Percentiles rank a stretch among this genome's conserved stretches.
phyloP scores from a whole-genome alignment of 2,888 invertebrate genomes.

The Coelopa pilipes region DNA sequence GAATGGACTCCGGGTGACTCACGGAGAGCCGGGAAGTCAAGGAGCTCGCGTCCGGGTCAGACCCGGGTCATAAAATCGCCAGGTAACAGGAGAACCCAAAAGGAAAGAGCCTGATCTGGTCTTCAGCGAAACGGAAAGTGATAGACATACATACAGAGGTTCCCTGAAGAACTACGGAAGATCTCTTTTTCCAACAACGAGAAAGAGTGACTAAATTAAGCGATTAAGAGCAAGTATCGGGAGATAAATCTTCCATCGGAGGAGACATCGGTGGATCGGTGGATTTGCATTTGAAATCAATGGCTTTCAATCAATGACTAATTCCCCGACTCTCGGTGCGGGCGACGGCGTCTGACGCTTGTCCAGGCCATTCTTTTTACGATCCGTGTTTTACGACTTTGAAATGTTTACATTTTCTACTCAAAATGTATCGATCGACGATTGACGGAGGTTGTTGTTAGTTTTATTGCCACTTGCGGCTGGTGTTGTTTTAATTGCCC shows the following conservation, averaged over 20 bases:
- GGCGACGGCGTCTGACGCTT: no score
- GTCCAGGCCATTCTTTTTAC: constrained; percentile 7
- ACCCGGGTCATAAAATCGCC: no score
- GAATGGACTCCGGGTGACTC: constrained; percentile 30
- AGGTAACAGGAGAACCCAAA: no score
- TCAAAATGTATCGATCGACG: not conserved
- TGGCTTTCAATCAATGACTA: not conserved
- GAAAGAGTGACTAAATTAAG: constrained; percentile 14
- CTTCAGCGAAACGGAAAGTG: constrained; percentile 1
- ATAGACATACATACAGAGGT: not conserved
- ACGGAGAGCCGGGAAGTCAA: not conserved
- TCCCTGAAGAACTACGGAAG: no score
- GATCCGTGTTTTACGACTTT: constrained; percentile 8
- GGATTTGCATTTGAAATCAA: constrained; percentile 1
- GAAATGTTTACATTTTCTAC: constrained; percentile 8
- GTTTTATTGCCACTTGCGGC: not conserved
- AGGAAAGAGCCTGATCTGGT: no score
- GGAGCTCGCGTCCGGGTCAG: no score
- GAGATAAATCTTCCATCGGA: not conserved
- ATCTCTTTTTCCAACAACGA: no score
- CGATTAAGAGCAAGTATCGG: constrained; percentile 9
- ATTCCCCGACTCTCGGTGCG: not conserved
- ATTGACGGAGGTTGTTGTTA: not conserved
- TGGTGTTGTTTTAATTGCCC: constrained; percentile 8
- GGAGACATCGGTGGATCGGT: not conserved